phyloP scores from a whole-genome alignment of 2,113 vertebrate species.

The Phyllostomus hastatus region DNA sequence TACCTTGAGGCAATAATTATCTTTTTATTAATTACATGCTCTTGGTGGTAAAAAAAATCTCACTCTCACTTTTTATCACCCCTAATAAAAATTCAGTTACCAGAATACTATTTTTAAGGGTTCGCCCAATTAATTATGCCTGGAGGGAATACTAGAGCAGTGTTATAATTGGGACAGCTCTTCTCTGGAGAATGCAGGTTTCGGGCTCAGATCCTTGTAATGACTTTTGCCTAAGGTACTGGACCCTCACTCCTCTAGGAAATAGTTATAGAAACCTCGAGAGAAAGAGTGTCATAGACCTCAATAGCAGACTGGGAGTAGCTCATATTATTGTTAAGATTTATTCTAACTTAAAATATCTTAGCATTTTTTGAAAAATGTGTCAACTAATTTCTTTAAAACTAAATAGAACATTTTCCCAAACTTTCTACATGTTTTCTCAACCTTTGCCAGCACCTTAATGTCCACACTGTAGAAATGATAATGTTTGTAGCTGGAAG shows the following conservation, averaged over 20 bases:
- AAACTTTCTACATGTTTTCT: not conserved
- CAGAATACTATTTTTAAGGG: not conserved
- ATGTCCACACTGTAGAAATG: not conserved
- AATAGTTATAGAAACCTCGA: not conserved
- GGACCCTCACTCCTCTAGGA: not conserved
- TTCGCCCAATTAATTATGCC: conserved; percentile 10
- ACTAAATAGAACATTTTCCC: not conserved
- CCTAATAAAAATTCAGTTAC: not conserved
- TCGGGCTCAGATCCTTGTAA: not conserved
- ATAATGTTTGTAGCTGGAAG: not conserved
- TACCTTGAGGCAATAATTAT: not conserved
- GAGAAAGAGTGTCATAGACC: not conserved
- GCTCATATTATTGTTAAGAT: not conserved
- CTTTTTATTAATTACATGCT: not conserved
- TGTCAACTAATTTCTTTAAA: not conserved
- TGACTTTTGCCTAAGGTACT: not conserved
- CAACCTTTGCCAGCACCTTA: not conserved
- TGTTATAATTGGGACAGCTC: not conserved
- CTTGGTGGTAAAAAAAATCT: not conserved
- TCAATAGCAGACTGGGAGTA: not conserved
- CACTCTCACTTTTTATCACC: not conserved
- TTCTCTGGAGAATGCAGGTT: not conserved
- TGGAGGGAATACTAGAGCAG: not conserved
- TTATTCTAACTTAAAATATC: not conserved
- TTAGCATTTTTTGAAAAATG: not conserved